Percentiles rank a stretch among this genome's conserved stretches.
Conservation (phyloP, 1,140 invertebrate species). For the Doryteuthis pealeii region DNA sequence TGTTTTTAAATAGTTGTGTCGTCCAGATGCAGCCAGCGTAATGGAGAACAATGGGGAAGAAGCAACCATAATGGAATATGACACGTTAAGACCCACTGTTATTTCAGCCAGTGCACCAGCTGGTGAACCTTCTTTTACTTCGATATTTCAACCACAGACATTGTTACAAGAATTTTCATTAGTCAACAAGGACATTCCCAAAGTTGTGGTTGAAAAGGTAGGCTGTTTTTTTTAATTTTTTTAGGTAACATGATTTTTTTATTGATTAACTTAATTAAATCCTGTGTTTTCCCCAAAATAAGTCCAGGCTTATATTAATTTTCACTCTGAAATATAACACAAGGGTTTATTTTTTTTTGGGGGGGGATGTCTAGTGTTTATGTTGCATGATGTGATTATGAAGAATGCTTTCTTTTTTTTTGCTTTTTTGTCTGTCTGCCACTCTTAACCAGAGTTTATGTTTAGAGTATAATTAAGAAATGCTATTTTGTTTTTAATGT, state of each 20-base stretch:
- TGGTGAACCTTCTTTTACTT: conserved; percentile 61
- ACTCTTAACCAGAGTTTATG: too few relatives aligned
- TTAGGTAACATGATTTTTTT: neutral
- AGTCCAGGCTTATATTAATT: too few relatives aligned
- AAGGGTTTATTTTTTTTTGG: too few relatives aligned
- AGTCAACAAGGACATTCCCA: conserved; percentile 82
- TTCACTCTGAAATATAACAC: too few relatives aligned
- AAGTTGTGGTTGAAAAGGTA: conserved; percentile 72
- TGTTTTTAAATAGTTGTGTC: conserved; percentile 51
- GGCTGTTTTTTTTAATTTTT: conserved; percentile 21
- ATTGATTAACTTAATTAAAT: conserved; percentile 8
- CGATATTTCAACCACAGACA: conserved; percentile 37
- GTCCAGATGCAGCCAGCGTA: conserved; percentile 47
- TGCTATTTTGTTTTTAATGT: neutral
- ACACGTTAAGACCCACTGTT: neutral
- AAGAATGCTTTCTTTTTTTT: too few relatives aligned
- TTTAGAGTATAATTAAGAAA: neutral
- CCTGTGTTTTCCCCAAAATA: too few relatives aligned
- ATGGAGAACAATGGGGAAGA: conserved; percentile 21
- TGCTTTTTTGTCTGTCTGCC: too few relatives aligned
- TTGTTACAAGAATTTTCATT: conserved; percentile 86
- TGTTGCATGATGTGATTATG: too few relatives aligned
- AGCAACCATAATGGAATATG: neutral
- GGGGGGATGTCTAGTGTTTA: too few relatives aligned
- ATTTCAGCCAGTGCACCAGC: neutral